Evolutionary conservation across 2,888 invertebrate species (phyloP), one percentile per base, ranked within the genome.

Genomic region (Theodoxus fluviatilis): DNA sequence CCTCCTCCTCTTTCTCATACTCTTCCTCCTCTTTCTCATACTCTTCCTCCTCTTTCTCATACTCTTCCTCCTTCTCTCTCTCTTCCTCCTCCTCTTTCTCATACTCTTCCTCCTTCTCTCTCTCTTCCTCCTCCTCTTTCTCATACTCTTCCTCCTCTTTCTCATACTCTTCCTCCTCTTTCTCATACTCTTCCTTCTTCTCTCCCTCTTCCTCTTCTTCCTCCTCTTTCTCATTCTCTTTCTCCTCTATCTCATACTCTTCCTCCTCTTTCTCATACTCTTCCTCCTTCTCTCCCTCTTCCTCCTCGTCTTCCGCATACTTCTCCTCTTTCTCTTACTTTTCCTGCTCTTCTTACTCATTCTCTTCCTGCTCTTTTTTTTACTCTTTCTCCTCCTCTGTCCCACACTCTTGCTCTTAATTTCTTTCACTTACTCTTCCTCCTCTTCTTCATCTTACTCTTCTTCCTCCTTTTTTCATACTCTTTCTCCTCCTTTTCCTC

Each of bases 21-120:
- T 61, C n/a, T 33, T 71, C 40, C 71, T 71, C 38, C 68, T 71
- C 40, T 69, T 71, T 47, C 71, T 70, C 40, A 68, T 71, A 9
- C 61, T 61, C 18, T 33, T 61, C 18, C 31, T 25, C 18, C 28
- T 61, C 18, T 33, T 61, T 18, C 61, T 61, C 7, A 25, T 25
- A 4, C 25, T 28, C 15, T 18, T 25, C 7, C 61, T 28, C n/a
- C 12, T 12, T 35, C 70, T 15, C 68, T 69, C 7, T 7, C 31
- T n/a, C 31, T 59, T n/a, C 18, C 18, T n/a, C 31, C 31, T n/a
- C 7, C 31, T 6, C 28, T 38, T 52, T 15, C 31, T 67, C 47
- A 25, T 22, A 12, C 7, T 59, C 25, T 28, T 59, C 25, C 31
- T 59, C 7, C 31, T 59, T 15, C 31, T 59, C 25, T 28, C 49